phyloP scores from a whole-genome alignment of 2,113 vertebrate genomes.

The Carettochelys insculpta region DNA sequence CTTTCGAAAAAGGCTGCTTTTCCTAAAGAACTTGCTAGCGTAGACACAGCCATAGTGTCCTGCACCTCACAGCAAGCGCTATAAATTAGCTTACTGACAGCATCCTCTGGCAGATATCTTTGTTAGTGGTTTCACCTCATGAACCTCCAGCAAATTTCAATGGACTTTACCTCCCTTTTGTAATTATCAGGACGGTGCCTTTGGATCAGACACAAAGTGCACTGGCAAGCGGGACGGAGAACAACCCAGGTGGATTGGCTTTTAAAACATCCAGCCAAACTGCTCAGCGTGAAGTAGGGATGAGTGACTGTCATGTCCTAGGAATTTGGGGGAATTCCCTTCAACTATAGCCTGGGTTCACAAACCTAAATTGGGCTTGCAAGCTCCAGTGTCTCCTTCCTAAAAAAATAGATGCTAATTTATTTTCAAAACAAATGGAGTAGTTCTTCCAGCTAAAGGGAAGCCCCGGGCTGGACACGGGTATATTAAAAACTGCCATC shows the following conservation, averaged over 20 bases:
- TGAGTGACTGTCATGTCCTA: not conserved
- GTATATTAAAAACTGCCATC: not conserved
- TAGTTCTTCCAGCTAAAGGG: not conserved
- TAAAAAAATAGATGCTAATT: not conserved
- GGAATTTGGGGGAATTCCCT: not conserved
- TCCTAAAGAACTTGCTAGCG: no score
- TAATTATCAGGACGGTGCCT: constrained; percentile 14
- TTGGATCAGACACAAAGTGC: constrained; percentile 27
- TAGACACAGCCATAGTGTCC: no score
- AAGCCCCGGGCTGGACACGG: not conserved
- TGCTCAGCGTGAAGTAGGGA: not conserved
- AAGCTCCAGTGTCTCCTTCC: not conserved
- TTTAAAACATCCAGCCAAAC: constrained; percentile 31
- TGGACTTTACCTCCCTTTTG: constrained; percentile 56
- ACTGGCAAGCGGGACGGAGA: constrained; percentile 22
- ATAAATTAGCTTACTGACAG: not conserved
- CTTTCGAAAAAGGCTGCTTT: no score
- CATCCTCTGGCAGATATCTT: not conserved
- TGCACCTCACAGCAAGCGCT: not conserved
- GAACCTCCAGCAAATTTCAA: constrained; percentile 13
- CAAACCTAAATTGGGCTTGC: not conserved
- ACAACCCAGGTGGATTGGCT: not conserved
- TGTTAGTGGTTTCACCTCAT: constrained; percentile 49
- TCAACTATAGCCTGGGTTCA: not conserved
- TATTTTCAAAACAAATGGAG: not conserved